Conservation (phyloP, 2,113 vertebrate species). For the Glaucomys volans region DNA sequence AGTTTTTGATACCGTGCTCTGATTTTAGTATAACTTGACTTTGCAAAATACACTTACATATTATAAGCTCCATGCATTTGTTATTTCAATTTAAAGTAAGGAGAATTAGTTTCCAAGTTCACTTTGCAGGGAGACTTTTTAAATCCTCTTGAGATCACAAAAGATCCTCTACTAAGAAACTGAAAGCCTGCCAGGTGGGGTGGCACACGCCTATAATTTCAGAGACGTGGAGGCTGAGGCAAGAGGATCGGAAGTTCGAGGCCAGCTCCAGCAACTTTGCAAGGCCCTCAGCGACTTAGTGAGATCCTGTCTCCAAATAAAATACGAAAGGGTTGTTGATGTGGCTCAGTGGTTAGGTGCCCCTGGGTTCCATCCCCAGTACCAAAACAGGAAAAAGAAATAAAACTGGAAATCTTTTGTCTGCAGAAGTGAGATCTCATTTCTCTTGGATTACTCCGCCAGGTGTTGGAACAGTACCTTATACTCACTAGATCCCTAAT, state of each 20-base stretch:
- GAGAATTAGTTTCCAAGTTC: background rate
- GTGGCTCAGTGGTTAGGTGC: too few species aligned
- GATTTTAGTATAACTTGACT: constrained; percentile 24
- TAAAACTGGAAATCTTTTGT: background rate
- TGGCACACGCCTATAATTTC: too few species aligned
- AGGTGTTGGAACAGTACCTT: background rate
- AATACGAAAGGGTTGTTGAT: too few species aligned
- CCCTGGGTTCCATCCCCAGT: too few species aligned
- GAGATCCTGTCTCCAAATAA: too few species aligned
- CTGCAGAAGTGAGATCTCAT: background rate
- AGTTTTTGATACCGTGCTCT: constrained; percentile 40
- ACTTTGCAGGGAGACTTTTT: background rate
- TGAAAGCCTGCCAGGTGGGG: background rate
- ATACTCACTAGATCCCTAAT: background rate
- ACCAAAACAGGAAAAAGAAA: background rate
- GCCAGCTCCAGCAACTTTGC: too few species aligned
- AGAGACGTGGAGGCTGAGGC: too few species aligned
- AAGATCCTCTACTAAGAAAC: background rate
- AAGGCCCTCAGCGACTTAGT: too few species aligned
- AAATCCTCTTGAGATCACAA: background rate
- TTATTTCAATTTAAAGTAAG: constrained; percentile 9
- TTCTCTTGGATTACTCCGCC: background rate
- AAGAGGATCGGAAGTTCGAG: too few species aligned
- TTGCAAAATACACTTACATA: constrained; percentile 8
- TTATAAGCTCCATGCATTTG: background rate